Evolutionary conservation across 2,113 vertebrate genomes (phyloP).

Genomic region (Rhinoderma darwinii): DNA sequence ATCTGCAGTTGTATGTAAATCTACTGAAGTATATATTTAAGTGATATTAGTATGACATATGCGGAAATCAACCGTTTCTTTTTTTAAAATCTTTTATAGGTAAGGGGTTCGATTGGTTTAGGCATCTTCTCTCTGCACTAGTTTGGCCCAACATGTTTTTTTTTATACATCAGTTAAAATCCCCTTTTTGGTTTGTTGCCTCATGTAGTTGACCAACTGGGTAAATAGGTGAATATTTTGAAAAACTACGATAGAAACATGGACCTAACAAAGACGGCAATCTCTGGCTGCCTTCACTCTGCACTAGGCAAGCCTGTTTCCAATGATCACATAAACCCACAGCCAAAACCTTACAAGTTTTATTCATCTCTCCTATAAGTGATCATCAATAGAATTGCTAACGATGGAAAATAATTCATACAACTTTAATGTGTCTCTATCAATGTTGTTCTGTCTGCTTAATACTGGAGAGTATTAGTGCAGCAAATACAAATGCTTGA

Average conservation of each 20-base stretch:
- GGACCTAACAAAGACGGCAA: not conserved
- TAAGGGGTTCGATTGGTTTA: too few species aligned
- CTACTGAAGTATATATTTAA: too few species aligned
- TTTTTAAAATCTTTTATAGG: too few species aligned
- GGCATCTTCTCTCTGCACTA: too few species aligned
- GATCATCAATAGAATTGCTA: constrained; percentile 43
- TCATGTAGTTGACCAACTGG: not conserved
- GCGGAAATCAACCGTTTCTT: too few species aligned
- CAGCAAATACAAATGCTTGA: constrained; percentile 50
- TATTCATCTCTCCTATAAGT: constrained; percentile 30
- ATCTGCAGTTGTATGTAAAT: too few species aligned
- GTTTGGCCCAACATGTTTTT: too few species aligned
- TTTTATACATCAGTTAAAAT: too few species aligned
- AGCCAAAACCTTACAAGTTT: constrained; percentile 2
- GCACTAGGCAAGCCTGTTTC: not conserved
- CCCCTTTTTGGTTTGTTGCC: too few species aligned
- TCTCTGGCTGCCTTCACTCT: not conserved
- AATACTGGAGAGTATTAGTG: constrained; percentile 27
- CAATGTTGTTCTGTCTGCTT: constrained; percentile 47
- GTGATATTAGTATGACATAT: too few species aligned
- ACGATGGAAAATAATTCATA: constrained; percentile 32
- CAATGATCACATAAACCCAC: constrained; percentile 1
- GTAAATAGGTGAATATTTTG: not conserved
- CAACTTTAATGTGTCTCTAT: constrained; percentile 49
- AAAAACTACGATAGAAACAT: not conserved